A percentile compares a stretch with the other conserved stretches of the same genome.
Conservation (phyloP, 2,888 invertebrate species). For the Archaeoteleia sp. region DNA sequence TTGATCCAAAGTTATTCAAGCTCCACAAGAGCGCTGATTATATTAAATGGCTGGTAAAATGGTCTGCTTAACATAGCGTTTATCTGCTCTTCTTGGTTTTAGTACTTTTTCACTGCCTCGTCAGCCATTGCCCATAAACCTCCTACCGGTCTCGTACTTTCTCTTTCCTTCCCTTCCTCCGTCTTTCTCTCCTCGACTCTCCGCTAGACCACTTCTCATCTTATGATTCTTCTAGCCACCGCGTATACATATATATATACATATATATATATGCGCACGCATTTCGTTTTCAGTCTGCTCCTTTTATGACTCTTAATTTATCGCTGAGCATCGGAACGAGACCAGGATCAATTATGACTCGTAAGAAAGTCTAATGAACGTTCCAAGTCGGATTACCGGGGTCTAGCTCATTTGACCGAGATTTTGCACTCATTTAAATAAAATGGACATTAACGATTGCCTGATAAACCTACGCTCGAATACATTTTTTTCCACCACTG, state of each 20-base stretch:
- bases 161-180: constrained; percentile 14
- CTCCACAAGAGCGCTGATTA: constrained; percentile 69
- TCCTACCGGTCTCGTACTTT: constrained; percentile 50
- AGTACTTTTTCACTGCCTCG: constrained; percentile 75
- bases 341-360: constrained; percentile 33
- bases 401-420: constrained; percentile 19
- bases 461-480: too few species aligned
- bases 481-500: too few species aligned
- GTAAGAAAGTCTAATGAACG: constrained; percentile 30
- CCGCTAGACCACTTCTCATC: constrained; percentile 6
- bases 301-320: constrained; percentile 36
- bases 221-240: constrained; percentile 16
- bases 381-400: constrained; percentile 26
- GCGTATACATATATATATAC: constrained; percentile 14
- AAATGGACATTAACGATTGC: too few species aligned
- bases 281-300: constrained; percentile 27
- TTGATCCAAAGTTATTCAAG: constrained; percentile 63
- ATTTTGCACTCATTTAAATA: too few species aligned
- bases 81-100: constrained; percentile 74
- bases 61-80: constrained; percentile 75
- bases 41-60: constrained; percentile 74
- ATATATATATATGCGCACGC: too few species aligned
- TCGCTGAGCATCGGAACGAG: constrained; percentile 20
- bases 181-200: constrained; percentile 7
- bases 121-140: constrained; percentile 74